A percentile compares a stretch with the other conserved stretches of the same genome.
phyloP scores from a whole-genome alignment of 2,797 vertebrate genomes.

The Galagoides demidoff region DNA sequence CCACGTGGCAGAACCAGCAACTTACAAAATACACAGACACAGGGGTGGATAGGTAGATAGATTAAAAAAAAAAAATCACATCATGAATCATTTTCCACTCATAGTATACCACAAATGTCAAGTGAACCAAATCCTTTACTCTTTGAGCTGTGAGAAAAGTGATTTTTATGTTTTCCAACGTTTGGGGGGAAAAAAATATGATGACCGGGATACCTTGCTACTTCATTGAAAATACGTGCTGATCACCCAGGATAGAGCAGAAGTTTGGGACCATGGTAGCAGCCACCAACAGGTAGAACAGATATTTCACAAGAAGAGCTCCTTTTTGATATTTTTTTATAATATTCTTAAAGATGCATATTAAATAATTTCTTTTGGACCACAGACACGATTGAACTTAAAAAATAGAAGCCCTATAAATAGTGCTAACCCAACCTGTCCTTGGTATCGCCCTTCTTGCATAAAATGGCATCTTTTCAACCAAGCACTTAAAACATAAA shows the following conservation, averaged over 20 bases:
- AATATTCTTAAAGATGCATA: constrained; percentile 79
- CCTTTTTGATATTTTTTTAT: constrained; percentile 72
- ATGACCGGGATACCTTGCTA: not conserved
- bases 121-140: not conserved
- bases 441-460: constrained; percentile 82
- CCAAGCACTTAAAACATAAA: constrained; percentile 89
- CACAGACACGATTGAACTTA: constrained; percentile 60
- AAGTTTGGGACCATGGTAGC: not conserved
- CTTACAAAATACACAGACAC: not conserved
- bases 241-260: not conserved
- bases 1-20: not conserved
- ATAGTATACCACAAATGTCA: constrained; percentile 8
- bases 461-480: constrained; percentile 88
- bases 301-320: constrained; percentile 62
- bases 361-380: constrained; percentile 81
- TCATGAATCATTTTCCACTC: constrained; percentile 35
- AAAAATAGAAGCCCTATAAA: constrained; percentile 84
- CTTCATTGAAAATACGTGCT: not conserved
- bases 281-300: constrained; percentile 63
- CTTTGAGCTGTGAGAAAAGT: not conserved
- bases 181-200: not conserved
- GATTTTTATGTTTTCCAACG: constrained; percentile 40
- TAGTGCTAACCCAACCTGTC: constrained; percentile 81
- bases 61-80: constrained; percentile 55
- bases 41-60: not conserved